Conservation (phyloP, 2,888 invertebrate genomes). For the Thalpophila matura region DNA sequence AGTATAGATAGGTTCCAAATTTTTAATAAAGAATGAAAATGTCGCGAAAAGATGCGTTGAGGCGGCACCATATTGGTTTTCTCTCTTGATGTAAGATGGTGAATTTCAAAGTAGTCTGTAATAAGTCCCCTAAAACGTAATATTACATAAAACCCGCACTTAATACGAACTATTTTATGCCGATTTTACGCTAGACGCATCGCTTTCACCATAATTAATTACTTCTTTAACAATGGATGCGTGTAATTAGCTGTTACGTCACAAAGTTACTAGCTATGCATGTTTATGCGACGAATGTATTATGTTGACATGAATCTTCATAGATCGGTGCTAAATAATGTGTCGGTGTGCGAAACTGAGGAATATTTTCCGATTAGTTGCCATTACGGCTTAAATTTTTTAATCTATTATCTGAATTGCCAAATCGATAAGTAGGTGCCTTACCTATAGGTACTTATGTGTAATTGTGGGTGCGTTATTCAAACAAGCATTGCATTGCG, state of each 20-base stretch:
- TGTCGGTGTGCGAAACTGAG: too few species aligned
- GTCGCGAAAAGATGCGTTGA: background rate
- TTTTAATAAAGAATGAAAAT: background rate
- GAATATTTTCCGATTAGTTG: too few species aligned
- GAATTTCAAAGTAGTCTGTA: too few species aligned
- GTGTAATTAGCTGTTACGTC: conserved; percentile 42
- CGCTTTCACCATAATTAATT: conserved; percentile 51
- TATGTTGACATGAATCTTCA: conserved; percentile 13
- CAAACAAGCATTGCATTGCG: too few species aligned
- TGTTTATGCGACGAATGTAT: conserved; percentile 22
- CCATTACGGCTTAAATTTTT: too few species aligned
- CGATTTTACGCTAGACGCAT: conserved; percentile 24
- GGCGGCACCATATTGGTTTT: conserved; percentile 7
- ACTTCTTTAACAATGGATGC: conserved; percentile 44
- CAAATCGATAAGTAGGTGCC: too few species aligned
- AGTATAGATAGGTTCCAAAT: too few species aligned
- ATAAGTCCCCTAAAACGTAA: background rate
- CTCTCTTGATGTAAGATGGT: background rate
- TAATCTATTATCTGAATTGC: too few species aligned
- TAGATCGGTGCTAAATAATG: background rate
- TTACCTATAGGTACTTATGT: too few species aligned
- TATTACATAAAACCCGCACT: background rate
- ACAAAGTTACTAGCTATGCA: conserved; percentile 33
- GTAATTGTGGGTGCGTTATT: too few species aligned
- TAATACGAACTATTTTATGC: conserved; percentile 25